Conservation (phyloP, 2,113 vertebrate genomes). For the Empidonax alnorum region DNA sequence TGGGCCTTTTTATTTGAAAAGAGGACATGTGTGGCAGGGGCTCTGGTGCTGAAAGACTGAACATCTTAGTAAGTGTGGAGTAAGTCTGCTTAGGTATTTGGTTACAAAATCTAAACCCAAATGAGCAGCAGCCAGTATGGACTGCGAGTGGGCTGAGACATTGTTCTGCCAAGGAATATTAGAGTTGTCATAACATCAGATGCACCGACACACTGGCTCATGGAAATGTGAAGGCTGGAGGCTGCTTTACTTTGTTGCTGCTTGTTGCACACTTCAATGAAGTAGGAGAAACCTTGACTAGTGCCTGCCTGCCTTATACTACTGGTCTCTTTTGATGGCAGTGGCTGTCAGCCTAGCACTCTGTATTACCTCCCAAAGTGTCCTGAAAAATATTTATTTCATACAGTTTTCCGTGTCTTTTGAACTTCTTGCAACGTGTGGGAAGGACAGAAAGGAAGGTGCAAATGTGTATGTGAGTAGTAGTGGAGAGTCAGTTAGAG, state of each 20-base stretch:
- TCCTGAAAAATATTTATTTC: not conserved
- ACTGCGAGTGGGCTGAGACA: not conserved
- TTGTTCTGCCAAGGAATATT: not conserved
- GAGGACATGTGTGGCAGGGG: not conserved
- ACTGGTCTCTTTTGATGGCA: not conserved
- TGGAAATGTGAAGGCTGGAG: not conserved
- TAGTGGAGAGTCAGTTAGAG: not conserved
- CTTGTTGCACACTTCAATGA: not conserved
- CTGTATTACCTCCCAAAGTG: not conserved
- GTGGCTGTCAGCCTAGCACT: not conserved
- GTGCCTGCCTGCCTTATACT: not conserved
- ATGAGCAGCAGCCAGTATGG: not conserved
- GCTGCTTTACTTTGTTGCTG: not conserved
- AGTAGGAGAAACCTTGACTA: not conserved
- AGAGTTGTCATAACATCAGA: not conserved
- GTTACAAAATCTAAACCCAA: not conserved
- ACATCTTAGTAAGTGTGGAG: not conserved
- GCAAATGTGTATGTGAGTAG: not conserved
- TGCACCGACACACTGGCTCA: rapidly evolving
- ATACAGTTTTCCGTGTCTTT: not conserved
- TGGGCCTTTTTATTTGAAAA: not conserved
- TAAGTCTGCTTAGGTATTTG: not conserved
- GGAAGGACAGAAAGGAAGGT: not conserved
- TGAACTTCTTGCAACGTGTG: not conserved
- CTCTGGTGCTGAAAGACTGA: not conserved